Evolutionary conservation across 2,797 vertebrate species (phyloP).

Genomic region (Alcedo quadribrachys): DNA sequence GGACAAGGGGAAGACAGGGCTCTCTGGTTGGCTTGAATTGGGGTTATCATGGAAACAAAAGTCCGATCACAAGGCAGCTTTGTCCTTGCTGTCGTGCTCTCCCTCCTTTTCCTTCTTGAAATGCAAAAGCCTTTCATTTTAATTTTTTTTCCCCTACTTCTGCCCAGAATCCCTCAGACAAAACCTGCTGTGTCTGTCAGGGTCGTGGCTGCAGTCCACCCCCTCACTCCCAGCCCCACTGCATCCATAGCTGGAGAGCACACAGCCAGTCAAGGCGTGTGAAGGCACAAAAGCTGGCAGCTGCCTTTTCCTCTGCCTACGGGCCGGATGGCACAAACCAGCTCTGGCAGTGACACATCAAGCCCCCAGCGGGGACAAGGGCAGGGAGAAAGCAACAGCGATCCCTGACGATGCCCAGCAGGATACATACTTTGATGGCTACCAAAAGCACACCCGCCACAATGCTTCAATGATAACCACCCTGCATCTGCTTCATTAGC

Average conservation of each 20-base stretch:
- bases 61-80: not conserved
- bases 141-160: not conserved
- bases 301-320: conserved; percentile 6
- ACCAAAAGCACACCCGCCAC: not conserved
- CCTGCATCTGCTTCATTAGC: not conserved
- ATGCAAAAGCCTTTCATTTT: not conserved
- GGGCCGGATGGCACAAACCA: not conserved
- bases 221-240: rapidly evolving
- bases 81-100: not conserved
- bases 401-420: not conserved
- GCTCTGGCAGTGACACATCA: rapidly evolving
- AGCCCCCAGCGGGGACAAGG: rapidly evolving
- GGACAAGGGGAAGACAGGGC: not conserved
- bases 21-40: not conserved
- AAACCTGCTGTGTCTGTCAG: not conserved
- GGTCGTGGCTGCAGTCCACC: not conserved
- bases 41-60: not conserved
- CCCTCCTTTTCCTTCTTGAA: not conserved
- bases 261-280: not conserved
- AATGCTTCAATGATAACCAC: not conserved
- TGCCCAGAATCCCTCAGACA: not conserved
- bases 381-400: not conserved
- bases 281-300: not conserved
- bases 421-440: not conserved
- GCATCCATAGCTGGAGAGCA: not conserved